phyloP scores from a whole-genome alignment of 2,888 invertebrate species.

The Drosophila rubida region DNA sequence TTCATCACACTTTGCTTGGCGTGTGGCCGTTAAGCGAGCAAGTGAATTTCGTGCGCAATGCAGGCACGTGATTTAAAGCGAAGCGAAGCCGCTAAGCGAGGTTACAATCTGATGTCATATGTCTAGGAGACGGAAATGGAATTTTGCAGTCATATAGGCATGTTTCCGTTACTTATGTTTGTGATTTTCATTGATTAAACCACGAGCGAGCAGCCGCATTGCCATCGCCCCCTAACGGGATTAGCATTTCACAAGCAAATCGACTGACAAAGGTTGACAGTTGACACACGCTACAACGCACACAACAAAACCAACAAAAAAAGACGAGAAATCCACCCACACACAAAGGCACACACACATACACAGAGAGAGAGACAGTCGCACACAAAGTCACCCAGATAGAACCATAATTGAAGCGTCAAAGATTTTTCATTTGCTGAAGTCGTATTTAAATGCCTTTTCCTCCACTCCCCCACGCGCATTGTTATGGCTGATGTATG shows the following conservation, averaged over 20 bases:
- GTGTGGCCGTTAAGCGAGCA: not conserved
- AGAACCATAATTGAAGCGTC: constrained; percentile 26
- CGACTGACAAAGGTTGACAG: constrained; percentile 81
- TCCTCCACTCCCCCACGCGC: constrained; percentile 29
- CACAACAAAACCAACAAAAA: constrained; percentile 15
- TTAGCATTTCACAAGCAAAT: constrained; percentile 74
- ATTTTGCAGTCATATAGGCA: constrained; percentile 65
- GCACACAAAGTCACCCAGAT: constrained; percentile 7
- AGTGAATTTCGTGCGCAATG: too few species aligned
- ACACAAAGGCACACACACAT: constrained; percentile 3
- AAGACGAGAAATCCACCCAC: not conserved
- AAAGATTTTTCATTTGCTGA: constrained; percentile 42
- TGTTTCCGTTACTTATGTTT: constrained; percentile 60
- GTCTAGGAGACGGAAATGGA: constrained; percentile 69
- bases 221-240: constrained; percentile 60
- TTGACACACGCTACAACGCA: constrained; percentile 40
- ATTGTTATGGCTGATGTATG: constrained; percentile 39
- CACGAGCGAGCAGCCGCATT: constrained; percentile 29
- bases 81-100: too few species aligned
- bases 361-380: not conserved
- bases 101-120: not conserved
- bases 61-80: not conserved
- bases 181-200: constrained; percentile 66
- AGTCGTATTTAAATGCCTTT: constrained; percentile 48
- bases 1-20: not conserved